These are phyloP conservation scores for Euwallacea similis DNA, from an alignment of 1,140 invertebrate genomes.

Conservation along the genomic window DNA sequence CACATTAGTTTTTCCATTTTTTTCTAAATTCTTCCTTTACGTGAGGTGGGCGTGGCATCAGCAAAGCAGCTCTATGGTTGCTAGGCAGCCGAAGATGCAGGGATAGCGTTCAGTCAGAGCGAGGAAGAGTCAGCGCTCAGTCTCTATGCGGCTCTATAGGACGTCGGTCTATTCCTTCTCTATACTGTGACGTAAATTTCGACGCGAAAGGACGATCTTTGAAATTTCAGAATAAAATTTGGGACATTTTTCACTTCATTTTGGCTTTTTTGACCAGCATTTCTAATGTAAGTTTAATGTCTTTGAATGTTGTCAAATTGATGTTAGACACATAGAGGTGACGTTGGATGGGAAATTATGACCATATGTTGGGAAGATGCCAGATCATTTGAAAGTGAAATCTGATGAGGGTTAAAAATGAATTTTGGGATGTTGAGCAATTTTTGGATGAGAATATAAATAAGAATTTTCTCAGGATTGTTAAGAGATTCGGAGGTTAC, in stretches of 20 bases:
- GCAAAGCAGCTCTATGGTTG: slow-evolving; percentile 22
- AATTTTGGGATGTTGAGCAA: too few species aligned
- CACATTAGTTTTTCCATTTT: slow-evolving; percentile 2
- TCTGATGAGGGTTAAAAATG: too few species aligned
- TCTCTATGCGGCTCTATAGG: slow-evolving; percentile 26
- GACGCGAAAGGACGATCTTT: not conserved
- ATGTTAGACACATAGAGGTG: slow-evolving; percentile 4
- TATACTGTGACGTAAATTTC: slow-evolving; percentile 14
- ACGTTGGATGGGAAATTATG: too few species aligned
- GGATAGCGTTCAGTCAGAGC: slow-evolving; percentile 14
- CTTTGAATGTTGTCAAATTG: slow-evolving; percentile 16
- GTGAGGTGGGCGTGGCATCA: slow-evolving; percentile 28
- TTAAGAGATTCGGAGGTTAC: too few species aligned
- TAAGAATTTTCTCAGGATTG: too few species aligned
- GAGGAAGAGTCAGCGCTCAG: slow-evolving; percentile 10
- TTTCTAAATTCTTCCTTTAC: slow-evolving; percentile 10
- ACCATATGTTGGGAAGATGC: too few species aligned
- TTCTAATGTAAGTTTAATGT: slow-evolving; percentile 26
- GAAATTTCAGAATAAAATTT: too few species aligned
- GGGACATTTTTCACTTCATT: not conserved
- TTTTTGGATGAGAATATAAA: too few species aligned
- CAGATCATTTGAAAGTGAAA: too few species aligned
- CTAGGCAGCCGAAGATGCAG: slow-evolving; percentile 36
- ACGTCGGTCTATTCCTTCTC: slow-evolving; percentile 5
- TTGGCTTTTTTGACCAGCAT: slow-evolving; percentile 2